These are phyloP conservation scores for Willisornis vidua DNA, from an alignment of 2,113 vertebrate genomes.

Conservation along the genomic window DNA sequence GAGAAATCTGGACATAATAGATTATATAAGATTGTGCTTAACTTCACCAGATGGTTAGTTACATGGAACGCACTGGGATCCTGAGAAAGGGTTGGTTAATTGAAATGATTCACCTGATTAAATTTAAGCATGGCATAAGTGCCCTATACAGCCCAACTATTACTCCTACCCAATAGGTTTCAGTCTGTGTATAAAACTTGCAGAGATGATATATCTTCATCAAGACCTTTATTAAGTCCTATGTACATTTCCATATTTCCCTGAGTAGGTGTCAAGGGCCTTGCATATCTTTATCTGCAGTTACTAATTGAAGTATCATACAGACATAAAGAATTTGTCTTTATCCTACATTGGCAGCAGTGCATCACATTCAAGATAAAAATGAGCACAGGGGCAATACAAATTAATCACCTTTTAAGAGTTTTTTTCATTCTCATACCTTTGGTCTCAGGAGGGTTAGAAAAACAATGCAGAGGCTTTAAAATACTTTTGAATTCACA, in stretches of 20 bases:
- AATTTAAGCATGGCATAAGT: background rate
- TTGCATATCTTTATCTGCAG: background rate
- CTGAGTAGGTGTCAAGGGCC: background rate
- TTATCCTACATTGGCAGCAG: background rate
- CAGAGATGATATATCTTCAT: background rate
- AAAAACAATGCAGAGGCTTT: background rate
- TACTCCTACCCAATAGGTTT: background rate
- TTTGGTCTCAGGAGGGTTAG: background rate
- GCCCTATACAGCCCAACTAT: background rate
- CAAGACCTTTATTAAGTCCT: background rate
- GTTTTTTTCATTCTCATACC: background rate
- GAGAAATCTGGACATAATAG: background rate
- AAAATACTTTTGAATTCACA: background rate
- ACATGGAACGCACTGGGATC: background rate
- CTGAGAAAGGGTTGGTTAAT: background rate
- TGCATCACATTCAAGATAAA: background rate
- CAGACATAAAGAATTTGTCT: background rate
- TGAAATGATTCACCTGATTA: background rate
- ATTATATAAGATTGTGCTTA: background rate
- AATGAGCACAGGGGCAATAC: background rate
- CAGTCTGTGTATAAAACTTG: background rate
- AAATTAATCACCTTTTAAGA: background rate
- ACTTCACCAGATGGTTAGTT: background rate
- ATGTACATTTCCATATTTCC: background rate
- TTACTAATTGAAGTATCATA: background rate